Evolutionary conservation across 2,113 vertebrate genomes (phyloP), one percentile per base, ranked within the genome.

Genomic region (Oncorhynchus tshawytscha): DNA sequence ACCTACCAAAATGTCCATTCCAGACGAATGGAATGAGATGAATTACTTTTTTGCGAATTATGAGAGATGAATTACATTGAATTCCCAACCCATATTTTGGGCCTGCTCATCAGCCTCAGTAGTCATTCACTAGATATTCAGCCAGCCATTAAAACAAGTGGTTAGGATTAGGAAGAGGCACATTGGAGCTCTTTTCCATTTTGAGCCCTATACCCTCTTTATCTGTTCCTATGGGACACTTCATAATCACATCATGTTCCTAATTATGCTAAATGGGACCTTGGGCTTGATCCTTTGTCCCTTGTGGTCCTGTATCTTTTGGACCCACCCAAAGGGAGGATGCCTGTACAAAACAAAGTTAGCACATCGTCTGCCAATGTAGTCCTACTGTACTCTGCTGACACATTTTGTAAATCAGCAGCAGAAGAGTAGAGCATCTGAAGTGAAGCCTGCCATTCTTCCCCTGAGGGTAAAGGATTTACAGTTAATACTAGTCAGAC

Each of bases 241-340:
- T 67, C 13, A 20, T 59, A 1, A 25, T 70, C 78, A 83, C 78
- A 81, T 78, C 6, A 1, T 60, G n/a, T 51, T 49, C n/a, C 54
- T 74, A 68, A 69, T 67, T 73, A 66, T 73, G 57, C 22, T 75
- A 69, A 49, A 70, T 2, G 71, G 81, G 71, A 51, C 25, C 4
- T 3, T 18, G 27, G 6, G 27, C 0, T 76, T 67, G 65, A 31
- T 31, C 65, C 5, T 64, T 22, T 31, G 20, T 64, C 72, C 60
- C 59, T 65, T 25, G 59, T 49, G 59, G 22, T 16, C 48, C 48
- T 60, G 1, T 73, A 3, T 74, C 54, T 60, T 69, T 75, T 34
- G 15, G 71, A 59, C 64, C 31, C 71, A 27, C 76, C 76, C 81
- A 67, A 66, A 70, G 67, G 67, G 59, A 51, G 8, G 71, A 27